Conservation (phyloP, 2,888 invertebrate species). For the Unio pictorum region DNA sequence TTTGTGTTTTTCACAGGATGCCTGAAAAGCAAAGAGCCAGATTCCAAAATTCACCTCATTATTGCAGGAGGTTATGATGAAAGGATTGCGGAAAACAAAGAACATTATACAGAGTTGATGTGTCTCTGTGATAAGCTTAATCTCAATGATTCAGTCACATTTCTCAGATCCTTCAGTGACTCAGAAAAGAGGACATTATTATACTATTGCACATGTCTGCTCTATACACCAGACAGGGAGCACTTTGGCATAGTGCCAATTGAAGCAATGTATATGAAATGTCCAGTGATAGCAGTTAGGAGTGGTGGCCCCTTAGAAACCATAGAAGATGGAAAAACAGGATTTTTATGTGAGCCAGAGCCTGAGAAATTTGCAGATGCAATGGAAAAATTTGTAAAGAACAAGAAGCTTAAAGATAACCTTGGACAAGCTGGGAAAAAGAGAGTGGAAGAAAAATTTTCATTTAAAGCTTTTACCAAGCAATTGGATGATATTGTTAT, state of each 20-base stretch:
- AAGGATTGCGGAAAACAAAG: constrained; percentile 88
- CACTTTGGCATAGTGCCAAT: constrained; percentile 99
- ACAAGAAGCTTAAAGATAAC: constrained; percentile 76
- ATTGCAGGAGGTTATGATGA: constrained; percentile 98
- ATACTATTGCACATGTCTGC: constrained; percentile 82
- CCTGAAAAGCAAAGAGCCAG: constrained; percentile 37
- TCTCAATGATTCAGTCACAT: constrained; percentile 80
- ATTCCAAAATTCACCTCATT: constrained; percentile 80
- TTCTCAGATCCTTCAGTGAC: constrained; percentile 91
- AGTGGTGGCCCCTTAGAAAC: constrained; percentile 98
- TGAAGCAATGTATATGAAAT: constrained; percentile 95
- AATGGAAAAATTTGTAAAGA: constrained; percentile 80
- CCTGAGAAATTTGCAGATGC: constrained; percentile 83
- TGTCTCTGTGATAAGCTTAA: constrained; percentile 76
- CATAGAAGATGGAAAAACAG: constrained; percentile 74
- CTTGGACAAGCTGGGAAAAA: constrained; percentile 84
- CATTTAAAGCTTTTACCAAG: constrained; percentile 83
- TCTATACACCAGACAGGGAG: constrained; percentile 97
- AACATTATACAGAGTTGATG: constrained; percentile 85
- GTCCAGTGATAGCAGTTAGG: constrained; percentile 95
- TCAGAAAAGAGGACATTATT: constrained; percentile 86
- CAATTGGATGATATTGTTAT: constrained; percentile 57
- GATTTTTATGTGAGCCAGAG: constrained; percentile 73
- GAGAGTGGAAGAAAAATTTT: constrained; percentile 85
- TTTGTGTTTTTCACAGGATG: constrained; percentile 37